Base-by-base conservation (phyloP, 1,140 invertebrate genomes). In the Pantala flavescens region DNA sequence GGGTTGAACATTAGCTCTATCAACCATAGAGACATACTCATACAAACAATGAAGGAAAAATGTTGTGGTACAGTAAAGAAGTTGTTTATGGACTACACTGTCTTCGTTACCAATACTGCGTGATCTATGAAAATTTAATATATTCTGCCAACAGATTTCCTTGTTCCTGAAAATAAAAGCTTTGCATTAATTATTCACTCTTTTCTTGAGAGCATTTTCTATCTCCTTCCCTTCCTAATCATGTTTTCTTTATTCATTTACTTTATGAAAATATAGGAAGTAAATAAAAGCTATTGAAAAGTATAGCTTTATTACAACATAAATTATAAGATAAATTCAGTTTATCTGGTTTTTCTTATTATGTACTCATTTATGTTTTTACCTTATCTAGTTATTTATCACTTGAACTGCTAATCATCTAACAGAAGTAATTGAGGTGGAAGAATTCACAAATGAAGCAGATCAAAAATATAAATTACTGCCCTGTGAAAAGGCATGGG, bases 181-280 rank as follows among this genome's bases (percentile, higher is more conserved):
- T 70, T 7, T 24, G 23, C 36, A 42, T n/a, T 63, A 11, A 71
- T 21, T 74, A 43, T 11, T 23, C 23, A 95, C 84, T 77, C 88
- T 89, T 72, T 89, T 87, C 93, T 93, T 94, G 19, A 90, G 89
- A 78, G 92, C 88, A 74, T 85, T 82, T 36, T 91, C 89, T 78
- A n/a, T n/a, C n/a, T 14, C 49, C n/a, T 63, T n/a, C 49, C 49
- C n/a, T 63, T 63, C 49, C 49, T 63, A 14, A n/a, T 63, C 49
- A 14, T 63, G 49, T n/a, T n/a, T 63, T 14, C 14, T 14, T 14
- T 14, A 63, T 14, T 63, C 49, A 63, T 63, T 12, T 49, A 63
- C n/a, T 73, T 55, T 70, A 49, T 71, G 23, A 9, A 55, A 73
- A 76, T 0, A 71, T 14, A 74, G 55, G 24, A 76, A n/a, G n/a